Evolutionary conservation across 2,888 invertebrate genomes (phyloP), one percentile per base, ranked within the genome.

Genomic region (Sarcophaga subvicina): DNA sequence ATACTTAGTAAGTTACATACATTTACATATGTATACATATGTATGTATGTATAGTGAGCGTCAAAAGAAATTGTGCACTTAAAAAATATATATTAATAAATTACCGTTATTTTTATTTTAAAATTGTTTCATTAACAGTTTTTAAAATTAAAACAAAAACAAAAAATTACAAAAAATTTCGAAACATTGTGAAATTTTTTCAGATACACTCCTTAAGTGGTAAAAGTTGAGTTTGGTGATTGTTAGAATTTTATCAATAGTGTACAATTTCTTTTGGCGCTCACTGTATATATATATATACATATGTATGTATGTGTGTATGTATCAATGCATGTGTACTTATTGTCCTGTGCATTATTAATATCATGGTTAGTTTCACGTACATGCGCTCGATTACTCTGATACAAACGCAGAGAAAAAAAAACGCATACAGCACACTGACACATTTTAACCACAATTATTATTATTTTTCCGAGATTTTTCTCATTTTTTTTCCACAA

Each of bases 351-450:
- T 59, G 59, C 72, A 80, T 59, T 59, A 67, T 75, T 75, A 75
- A 81, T 81, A 54, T 76, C 37, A 22, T 75, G 75, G 62, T 75
- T 69, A 75, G 69, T 75, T 70, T 60, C 6, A n/a, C 64, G 45
- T 37, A n/a, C 45, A 62, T 27, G 45, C n/a, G 17, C 17, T 69
- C 12, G 45, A 77, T 60, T 67, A 66, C 20, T 27, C 47, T 14
- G 6, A 70, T 11, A 4, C 49, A 70, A 17, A 45, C 8, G 27
- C 8, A 6, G 1, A 4, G 0, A 62, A 75, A 3, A 64, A 11
- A 25, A 17, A 2, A 11, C 2, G 22, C 5, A 12, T 63, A n/a
- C 11, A 60, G n/a, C n/a, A 49, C 12, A 62, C 20, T 49, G 62
- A 62, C 27, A 59, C 6, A 75, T 73, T 73, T 70, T 76, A 80